Base-by-base conservation (phyloP, 2,888 invertebrate genomes). In the Habrosyne pyritoides region DNA sequence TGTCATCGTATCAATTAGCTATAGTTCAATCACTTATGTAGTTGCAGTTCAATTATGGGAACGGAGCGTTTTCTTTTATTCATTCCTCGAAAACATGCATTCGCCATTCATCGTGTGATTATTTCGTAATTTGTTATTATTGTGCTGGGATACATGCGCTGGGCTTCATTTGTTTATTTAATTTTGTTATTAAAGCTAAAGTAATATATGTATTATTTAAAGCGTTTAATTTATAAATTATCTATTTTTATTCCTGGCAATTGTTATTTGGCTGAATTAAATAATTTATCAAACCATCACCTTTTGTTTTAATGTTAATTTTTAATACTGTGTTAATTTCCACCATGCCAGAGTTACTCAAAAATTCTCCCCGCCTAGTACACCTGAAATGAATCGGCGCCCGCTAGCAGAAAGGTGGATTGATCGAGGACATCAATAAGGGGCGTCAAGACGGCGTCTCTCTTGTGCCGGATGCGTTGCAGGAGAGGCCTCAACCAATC, bases 371-470 rank as follows among this genome's bases (percentile, higher is more conserved):
- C n/a, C n/a, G 33, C 48, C 33, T 36, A 30, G 21, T 6, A 21
- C 30, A 87, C 91, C 91, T 92, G 91, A 53, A 86, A 90, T 10
- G 73, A 61, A 2, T 83, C 77, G 0, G 87, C 72, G 0, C 78
- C 79, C 8, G 87, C 77, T 1, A 88, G 59, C 54, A 94, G 94
- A 79, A 98, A 94, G n/a, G 94, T 95, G 67, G 95, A 93, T 71
- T 97, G 79, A 83, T 96, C 96, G 63, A 99, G 96, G 28, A 97
- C 96, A 90, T 99, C 99, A 65, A 99, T 99, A 58, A 98, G 96
- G 8, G 99, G 99, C 67, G 98, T 97, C 54, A 98, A 89, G 0
- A 98, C 97, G 5, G 96, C 95, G 22, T 94, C 95, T 1, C 94
- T 91, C 58, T 97, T 96, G 73, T 79, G 72, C 5, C 53, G 30